phyloP scores from a whole-genome alignment of 2,888 invertebrate species.

The Pedicia rivosa region DNA sequence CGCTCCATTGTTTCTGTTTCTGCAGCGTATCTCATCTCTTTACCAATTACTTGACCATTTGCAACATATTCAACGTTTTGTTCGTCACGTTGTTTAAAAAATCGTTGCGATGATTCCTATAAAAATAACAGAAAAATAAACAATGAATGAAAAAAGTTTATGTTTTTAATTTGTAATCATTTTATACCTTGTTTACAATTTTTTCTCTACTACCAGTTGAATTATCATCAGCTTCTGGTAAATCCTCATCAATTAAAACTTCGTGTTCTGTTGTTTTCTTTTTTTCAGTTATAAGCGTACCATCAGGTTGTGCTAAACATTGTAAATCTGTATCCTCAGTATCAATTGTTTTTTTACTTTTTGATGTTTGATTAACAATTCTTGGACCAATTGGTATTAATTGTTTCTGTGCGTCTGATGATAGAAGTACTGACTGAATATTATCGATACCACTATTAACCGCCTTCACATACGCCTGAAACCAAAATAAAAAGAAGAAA shows the following conservation, averaged over 20 bases:
- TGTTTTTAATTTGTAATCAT: slow-evolving; percentile 10
- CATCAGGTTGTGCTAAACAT: slow-evolving; percentile 63
- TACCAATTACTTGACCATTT: slow-evolving; percentile 62
- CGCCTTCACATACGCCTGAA: slow-evolving; percentile 60
- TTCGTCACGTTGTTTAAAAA: slow-evolving; percentile 60
- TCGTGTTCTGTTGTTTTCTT: slow-evolving; percentile 73
- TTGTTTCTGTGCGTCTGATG: slow-evolving; percentile 42
- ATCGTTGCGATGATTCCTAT: slow-evolving; percentile 41
- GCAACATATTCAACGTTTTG: slow-evolving; percentile 70
- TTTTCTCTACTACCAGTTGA: slow-evolving; percentile 23
- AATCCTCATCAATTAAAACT: slow-evolving; percentile 63
- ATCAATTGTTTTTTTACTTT: slow-evolving; percentile 66
- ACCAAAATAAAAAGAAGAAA: slow-evolving; percentile 14
- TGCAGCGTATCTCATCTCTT: slow-evolving; percentile 66
- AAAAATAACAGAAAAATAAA: background rate
- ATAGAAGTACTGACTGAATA: slow-evolving; percentile 50
- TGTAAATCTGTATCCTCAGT: slow-evolving; percentile 70
- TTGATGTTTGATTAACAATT: slow-evolving; percentile 57
- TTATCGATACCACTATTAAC: slow-evolving; percentile 48
- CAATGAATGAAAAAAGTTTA: background rate
- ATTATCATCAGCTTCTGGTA: slow-evolving; percentile 42
- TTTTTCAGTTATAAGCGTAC: slow-evolving; percentile 72
- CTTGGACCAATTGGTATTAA: slow-evolving; percentile 51
- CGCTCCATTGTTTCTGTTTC: slow-evolving; percentile 69
- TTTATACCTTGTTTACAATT: slow-evolving; percentile 24